Percentiles rank a stretch among this genome's conserved stretches.
phyloP scores from a whole-genome alignment of 2,888 invertebrate species.

The Craniophora ligustri region DNA sequence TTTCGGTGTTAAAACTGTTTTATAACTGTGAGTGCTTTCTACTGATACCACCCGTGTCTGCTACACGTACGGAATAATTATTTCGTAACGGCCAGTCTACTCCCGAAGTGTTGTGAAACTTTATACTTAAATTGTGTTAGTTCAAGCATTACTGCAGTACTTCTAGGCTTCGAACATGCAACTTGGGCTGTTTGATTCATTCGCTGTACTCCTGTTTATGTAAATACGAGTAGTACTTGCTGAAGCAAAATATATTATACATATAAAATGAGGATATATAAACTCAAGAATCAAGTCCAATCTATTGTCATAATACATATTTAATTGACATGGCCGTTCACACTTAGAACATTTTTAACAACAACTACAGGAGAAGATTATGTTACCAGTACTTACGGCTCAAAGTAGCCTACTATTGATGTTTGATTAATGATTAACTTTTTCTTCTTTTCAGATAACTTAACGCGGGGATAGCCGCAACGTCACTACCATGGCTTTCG shows the following conservation, averaged over 20 bases:
- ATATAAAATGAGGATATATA: too few species aligned
- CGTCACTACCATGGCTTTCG: slow-evolving; percentile 96
- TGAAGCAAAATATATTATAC: too few species aligned
- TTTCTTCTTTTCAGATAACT: slow-evolving; percentile 66
- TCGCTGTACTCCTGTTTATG: not conserved
- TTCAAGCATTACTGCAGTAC: slow-evolving; percentile 1
- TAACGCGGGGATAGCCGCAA: slow-evolving; percentile 58
- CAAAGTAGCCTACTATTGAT: not conserved
- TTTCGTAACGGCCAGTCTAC: slow-evolving; percentile 24
- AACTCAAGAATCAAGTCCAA: too few species aligned
- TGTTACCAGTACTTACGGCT: not conserved
- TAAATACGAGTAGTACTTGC: not conserved
- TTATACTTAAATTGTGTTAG: slow-evolving; percentile 32
- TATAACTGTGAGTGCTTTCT: slow-evolving; percentile 62
- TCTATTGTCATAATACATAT: too few species aligned
- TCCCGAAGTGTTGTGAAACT: slow-evolving; percentile 7
- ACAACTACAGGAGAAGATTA: not conserved
- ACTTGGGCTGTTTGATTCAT: not conserved
- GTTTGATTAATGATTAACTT: slow-evolving; percentile 2
- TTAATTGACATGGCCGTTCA: too few species aligned
- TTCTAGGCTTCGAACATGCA: not conserved
- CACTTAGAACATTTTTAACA: too few species aligned
- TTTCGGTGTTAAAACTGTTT: slow-evolving; percentile 69
- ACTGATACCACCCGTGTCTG: slow-evolving; percentile 34
- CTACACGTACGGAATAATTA: slow-evolving; percentile 41